Evolutionary conservation across 1,140 invertebrate species (phyloP).

Genomic region (Elysia chlorotica): DNA sequence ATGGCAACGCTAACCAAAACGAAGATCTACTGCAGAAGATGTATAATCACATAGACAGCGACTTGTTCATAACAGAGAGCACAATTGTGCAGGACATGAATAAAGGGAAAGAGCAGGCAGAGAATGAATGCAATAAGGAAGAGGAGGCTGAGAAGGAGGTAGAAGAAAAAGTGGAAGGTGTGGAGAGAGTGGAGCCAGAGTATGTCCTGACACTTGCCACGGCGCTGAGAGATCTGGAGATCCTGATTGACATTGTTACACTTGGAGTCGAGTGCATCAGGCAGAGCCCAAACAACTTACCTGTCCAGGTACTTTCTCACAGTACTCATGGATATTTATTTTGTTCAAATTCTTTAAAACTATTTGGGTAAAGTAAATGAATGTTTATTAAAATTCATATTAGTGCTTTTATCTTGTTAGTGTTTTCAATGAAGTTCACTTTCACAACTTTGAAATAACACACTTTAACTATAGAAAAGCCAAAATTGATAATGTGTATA

Average conservation of each 20-base stretch:
- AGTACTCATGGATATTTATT: no score
- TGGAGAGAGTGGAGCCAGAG: conserved; percentile 5
- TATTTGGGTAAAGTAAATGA: no score
- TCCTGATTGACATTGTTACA: conserved; percentile 29
- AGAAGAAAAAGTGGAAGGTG: conserved; percentile 1
- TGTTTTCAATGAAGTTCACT: no score
- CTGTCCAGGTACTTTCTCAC: conserved; percentile 46
- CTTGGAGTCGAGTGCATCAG: conserved; percentile 36
- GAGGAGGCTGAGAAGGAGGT: conserved; percentile 9
- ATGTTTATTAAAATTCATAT: no score
- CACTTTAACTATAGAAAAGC: no score
- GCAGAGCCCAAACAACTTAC: conserved; percentile 34
- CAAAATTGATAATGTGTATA: no score
- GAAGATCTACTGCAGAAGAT: no score
- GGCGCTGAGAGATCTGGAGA: conserved; percentile 25
- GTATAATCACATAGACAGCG: no score
- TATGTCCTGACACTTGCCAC: not conserved
- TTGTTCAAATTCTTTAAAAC: no score
- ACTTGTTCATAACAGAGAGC: not conserved
- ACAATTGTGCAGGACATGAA: not conserved
- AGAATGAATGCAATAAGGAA: not conserved
- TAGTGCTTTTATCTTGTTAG: no score
- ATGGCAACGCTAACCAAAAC: no score
- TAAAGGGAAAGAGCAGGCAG: not conserved
- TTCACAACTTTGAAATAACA: no score